Evolutionary conservation across 2,888 invertebrate genomes (phyloP).

Genomic region (Sinelater perroti): DNA sequence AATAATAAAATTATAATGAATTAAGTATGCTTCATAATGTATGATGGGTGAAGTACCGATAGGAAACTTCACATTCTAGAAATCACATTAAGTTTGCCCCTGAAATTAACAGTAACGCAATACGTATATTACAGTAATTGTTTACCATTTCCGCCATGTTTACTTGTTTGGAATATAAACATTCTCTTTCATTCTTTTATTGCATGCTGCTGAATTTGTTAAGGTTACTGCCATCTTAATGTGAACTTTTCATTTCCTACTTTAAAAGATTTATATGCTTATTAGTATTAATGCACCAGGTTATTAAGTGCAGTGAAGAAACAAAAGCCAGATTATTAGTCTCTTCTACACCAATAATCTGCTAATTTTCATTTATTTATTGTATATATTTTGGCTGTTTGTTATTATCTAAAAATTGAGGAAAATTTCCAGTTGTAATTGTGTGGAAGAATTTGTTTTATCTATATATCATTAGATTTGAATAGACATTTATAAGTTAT

Average conservation of each 20-base stretch:
- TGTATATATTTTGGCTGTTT: neutral
- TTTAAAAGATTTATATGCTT: constrained; percentile 7
- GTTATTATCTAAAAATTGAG: too few relatives aligned
- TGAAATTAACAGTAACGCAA: too few relatives aligned
- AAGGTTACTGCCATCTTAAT: constrained; percentile 18
- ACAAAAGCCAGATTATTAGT: neutral
- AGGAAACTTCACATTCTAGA: neutral
- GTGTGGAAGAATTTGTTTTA: neutral
- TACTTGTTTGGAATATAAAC: constrained; percentile 4
- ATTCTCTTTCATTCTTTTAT: constrained; percentile 1
- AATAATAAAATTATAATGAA: neutral
- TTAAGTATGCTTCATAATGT: constrained; percentile 4
- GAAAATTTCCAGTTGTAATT: neutral
- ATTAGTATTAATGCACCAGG: constrained; percentile 7
- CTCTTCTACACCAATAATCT: neutral
- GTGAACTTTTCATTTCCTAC: constrained; percentile 9
- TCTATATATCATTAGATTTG: neutral
- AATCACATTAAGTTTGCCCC: too few relatives aligned
- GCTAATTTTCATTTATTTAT: neutral
- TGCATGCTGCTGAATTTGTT: constrained; percentile 13
- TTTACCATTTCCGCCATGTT: neutral
- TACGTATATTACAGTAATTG: neutral
- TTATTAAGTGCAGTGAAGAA: neutral
- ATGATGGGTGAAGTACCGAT: constrained; percentile 3
- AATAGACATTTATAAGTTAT: neutral